A percentile compares a stretch with the other conserved stretches of the same genome.
phyloP scores from a whole-genome alignment of 2,113 vertebrate genomes.

The Propithecus coquereli region DNA sequence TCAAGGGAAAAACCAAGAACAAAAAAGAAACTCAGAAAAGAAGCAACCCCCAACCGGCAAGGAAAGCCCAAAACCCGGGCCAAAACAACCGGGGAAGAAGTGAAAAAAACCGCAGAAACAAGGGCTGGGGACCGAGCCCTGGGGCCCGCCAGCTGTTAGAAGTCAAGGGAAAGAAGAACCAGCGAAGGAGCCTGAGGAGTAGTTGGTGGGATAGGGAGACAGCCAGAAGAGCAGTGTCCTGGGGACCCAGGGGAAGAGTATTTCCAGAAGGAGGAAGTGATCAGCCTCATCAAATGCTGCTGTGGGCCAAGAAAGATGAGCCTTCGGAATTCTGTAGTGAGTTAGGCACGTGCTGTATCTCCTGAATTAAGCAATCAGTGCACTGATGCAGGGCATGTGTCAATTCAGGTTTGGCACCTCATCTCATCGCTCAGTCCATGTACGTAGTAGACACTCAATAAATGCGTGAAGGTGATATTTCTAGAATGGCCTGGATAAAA shows the following conservation, averaged over 20 bases:
- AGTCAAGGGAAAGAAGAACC: not conserved
- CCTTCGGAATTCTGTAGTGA: rapidly evolving
- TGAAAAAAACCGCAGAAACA: too few relatives aligned
- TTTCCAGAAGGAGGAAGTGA: not conserved
- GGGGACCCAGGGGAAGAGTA: not conserved
- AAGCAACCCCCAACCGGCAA: rapidly evolving
- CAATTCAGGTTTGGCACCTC: too few relatives aligned
- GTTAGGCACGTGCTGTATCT: rapidly evolving
- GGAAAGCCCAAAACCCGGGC: rapidly evolving
- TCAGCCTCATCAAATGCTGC: rapidly evolving
- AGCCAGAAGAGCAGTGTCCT: not conserved
- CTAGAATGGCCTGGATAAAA: not conserved
- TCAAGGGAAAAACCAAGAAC: not conserved
- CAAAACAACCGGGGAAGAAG: not conserved
- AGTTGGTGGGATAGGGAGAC: not conserved
- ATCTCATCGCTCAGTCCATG: not conserved
- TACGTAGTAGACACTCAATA: not conserved
- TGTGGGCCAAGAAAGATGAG: not conserved
- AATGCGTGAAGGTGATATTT: not conserved
- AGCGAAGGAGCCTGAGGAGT: not conserved
- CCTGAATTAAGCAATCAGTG: rapidly evolving
- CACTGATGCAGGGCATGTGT: rapidly evolving
- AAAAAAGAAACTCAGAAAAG: rapidly evolving
- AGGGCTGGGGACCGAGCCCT: not conserved
- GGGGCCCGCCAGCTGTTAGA: not conserved